Conservation (phyloP, 2,888 invertebrate genomes). For the Listrodromus nycthemerus region DNA sequence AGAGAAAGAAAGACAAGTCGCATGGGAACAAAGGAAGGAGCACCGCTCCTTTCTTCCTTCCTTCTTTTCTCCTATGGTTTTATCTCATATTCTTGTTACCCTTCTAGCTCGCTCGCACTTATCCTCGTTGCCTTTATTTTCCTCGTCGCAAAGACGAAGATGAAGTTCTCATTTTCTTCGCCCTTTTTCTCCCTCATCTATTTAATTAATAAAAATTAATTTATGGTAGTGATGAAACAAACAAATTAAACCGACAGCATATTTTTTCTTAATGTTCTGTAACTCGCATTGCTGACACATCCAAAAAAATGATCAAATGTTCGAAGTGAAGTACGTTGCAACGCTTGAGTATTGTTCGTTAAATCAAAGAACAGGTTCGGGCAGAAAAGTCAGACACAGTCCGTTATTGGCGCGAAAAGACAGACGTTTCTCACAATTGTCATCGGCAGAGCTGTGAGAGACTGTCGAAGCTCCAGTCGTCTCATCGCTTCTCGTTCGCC, state of each 20-base stretch:
- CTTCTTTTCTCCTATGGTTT: constrained; percentile 64
- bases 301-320: constrained; percentile 4
- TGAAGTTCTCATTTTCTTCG: not conserved
- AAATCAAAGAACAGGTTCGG: constrained; percentile 56
- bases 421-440: constrained; percentile 56
- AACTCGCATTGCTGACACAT: not conserved
- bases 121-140: constrained; percentile 45
- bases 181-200: not conserved
- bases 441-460: constrained; percentile 52
- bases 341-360: constrained; percentile 48
- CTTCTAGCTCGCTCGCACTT: constrained; percentile 32
- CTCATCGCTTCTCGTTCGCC: constrained; percentile 64
- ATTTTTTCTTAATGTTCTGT: constrained; percentile 7
- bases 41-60: constrained; percentile 58
- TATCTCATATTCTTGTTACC: constrained; percentile 63
- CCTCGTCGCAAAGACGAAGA: constrained; percentile 21
- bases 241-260: not conserved
- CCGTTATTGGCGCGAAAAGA: constrained; percentile 45
- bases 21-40: constrained; percentile 83
- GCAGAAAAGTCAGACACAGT: constrained; percentile 31
- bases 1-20: constrained; percentile 65
- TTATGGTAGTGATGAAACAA: not conserved
- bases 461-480: constrained; percentile 3
- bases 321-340: constrained; percentile 60
- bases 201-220: not conserved